Conservation (phyloP, 1,140 invertebrate species). For the Myzus persicae region DNA sequence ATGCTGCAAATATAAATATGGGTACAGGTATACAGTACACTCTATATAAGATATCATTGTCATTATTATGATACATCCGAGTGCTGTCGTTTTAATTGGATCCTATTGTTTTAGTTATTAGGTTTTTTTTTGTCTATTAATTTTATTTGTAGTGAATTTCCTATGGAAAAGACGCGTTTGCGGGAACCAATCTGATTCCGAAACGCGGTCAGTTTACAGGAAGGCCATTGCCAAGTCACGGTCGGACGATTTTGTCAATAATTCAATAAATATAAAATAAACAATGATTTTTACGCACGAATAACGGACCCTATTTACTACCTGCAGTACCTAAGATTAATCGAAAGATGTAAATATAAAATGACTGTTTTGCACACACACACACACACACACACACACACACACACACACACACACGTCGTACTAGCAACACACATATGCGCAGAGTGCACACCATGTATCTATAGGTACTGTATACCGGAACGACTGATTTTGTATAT, state of each 20-base stretch:
- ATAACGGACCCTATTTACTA: constrained; percentile 24
- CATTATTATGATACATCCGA: not conserved
- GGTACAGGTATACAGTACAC: not conserved
- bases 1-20: not conserved
- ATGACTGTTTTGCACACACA: not conserved
- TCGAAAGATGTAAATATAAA: not conserved
- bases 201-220: constrained; percentile 45
- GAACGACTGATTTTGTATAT: constrained; percentile 1
- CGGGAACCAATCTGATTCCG: constrained; percentile 18
- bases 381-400: constrained; percentile 11
- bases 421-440: not conserved
- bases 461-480: not conserved
- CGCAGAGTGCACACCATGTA: not conserved
- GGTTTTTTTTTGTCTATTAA: not conserved
- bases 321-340: not conserved
- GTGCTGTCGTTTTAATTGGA: not conserved
- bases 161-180: not conserved
- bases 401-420: not conserved
- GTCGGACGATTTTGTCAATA: constrained; percentile 23
- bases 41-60: not conserved
- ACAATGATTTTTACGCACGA: not conserved
- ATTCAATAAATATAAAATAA: constrained; percentile 27
- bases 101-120: not conserved
- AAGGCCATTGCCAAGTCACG: constrained; percentile 23
- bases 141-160: not conserved